Conservation (phyloP, 2,113 vertebrate genomes). For the Columba janthina region DNA sequence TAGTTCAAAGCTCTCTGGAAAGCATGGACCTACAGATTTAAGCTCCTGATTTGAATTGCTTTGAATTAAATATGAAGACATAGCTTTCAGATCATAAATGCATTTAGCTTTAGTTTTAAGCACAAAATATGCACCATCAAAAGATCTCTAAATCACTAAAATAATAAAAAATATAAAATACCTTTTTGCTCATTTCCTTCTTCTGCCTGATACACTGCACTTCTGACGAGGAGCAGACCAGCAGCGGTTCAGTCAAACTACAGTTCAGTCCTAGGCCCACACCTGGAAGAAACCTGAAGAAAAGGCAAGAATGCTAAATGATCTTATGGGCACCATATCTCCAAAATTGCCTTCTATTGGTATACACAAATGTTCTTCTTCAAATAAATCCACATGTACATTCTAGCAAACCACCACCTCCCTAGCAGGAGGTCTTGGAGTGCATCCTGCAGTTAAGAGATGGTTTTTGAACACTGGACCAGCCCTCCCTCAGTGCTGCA, state of each 20-base stretch:
- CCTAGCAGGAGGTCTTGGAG: not conserved
- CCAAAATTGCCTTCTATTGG: not conserved
- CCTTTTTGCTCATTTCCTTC: not conserved
- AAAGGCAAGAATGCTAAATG: not conserved
- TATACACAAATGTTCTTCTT: not conserved
- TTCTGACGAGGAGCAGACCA: not conserved
- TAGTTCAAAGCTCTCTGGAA: not conserved
- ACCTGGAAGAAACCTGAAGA: not conserved
- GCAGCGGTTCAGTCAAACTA: not conserved
- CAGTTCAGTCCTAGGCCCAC: not conserved
- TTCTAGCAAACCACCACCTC: not conserved
- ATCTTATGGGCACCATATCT: not conserved
- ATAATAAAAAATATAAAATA: not conserved
- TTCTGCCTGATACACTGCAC: fast-evolving
- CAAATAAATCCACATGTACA: fast-evolving
- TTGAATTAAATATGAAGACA: not conserved
- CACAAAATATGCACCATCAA: not conserved
- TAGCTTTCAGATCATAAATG: not conserved
- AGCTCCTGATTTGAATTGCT: not conserved
- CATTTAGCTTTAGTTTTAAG: not conserved
- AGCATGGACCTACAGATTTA: not conserved
- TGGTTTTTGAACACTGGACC: not conserved
- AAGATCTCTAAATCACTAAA: not conserved
- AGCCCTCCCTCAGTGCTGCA: not conserved
- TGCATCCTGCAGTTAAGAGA: not conserved